A percentile compares a stretch with the other conserved stretches of the same genome.
Evolutionary conservation across 2,113 vertebrate species (phyloP).

Genomic region (Lasiurus cinereus): DNA sequence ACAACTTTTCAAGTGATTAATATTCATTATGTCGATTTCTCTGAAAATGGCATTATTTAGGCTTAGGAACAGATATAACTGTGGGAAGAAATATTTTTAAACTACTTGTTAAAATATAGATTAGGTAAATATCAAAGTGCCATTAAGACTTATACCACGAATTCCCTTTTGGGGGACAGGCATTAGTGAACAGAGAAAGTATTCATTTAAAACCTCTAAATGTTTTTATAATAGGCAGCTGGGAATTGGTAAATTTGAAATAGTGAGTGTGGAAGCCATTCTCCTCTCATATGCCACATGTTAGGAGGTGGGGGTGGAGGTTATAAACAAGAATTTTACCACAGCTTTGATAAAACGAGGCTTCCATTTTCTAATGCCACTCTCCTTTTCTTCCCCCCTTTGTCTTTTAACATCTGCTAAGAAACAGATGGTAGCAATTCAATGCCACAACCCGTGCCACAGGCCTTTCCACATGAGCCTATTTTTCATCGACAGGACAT

Average conservation of each 20-base stretch:
- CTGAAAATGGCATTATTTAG: background rate
- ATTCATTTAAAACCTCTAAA: background rate
- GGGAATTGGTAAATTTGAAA: background rate
- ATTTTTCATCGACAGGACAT: background rate
- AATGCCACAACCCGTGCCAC: conserved; percentile 51
- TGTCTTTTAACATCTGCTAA: conserved; percentile 21
- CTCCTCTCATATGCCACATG: background rate
- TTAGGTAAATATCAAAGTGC: background rate
- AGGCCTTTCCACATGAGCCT: background rate
- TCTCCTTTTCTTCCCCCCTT: background rate
- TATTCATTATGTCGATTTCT: background rate
- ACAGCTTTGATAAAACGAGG: conserved; percentile 6
- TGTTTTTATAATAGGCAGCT: background rate
- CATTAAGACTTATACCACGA: background rate
- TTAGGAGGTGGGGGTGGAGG: background rate
- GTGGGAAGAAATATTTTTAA: background rate
- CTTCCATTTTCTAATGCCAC: background rate
- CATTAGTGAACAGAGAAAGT: background rate
- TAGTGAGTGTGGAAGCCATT: background rate
- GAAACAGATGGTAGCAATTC: conserved; percentile 65
- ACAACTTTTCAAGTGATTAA: background rate
- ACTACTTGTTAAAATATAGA: conserved; percentile 9
- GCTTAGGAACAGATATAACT: background rate
- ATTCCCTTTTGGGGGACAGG: background rate
- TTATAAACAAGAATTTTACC: background rate